Base-by-base conservation (phyloP, 2,113 vertebrate genomes). In the Turdus rufiventris region DNA sequence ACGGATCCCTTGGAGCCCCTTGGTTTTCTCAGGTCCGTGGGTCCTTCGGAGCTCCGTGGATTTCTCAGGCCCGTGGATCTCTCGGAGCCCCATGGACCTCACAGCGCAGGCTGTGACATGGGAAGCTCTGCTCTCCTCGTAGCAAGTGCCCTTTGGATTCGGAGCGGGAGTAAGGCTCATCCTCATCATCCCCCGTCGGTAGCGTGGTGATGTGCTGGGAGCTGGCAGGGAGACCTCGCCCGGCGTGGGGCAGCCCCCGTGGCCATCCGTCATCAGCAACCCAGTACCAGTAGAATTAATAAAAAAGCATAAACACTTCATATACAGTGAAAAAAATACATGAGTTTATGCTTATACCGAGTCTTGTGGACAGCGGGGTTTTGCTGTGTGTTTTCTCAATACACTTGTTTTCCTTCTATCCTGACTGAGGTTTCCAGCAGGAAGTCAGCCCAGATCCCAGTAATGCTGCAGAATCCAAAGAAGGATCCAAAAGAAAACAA, bases 331-430 rank as follows among this genome's bases (percentile, higher is more conserved):
- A 51, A 54, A 82, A 88, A 62, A 38, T 23, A 70, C 4, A 3
- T 3, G 31, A 12, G 2, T 14, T 61, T n/a, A n/a, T 45, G 28
- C 13, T 45, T 36, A 1, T 9, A 15, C 54, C 25, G 18, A 42
- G 6, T 25, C 21, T 31, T 26, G 14, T 0, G 4, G 50, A 20
- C 40, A 25, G 24, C 2, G 1, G 29, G 43, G 9, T 2, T 42
- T 63, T 48, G 0, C 42, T 4, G 0, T 33, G 6, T 24, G 9
- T 33, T 65, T 83, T 53, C 61, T 21, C 61, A 21, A 2, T 33
- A 33, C 31, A 1, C 3, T 21, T 28, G 12, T 38, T 66, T 60
- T 71, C 7, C 16, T 34, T 40, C n/a, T 63, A 5, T 16, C 21
- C 31, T 18, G 34, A 5, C 34, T 23, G 24, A 62, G 31, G 18